Conservation (phyloP, 2,888 invertebrate species). For the Melieria crassipennis region DNA sequence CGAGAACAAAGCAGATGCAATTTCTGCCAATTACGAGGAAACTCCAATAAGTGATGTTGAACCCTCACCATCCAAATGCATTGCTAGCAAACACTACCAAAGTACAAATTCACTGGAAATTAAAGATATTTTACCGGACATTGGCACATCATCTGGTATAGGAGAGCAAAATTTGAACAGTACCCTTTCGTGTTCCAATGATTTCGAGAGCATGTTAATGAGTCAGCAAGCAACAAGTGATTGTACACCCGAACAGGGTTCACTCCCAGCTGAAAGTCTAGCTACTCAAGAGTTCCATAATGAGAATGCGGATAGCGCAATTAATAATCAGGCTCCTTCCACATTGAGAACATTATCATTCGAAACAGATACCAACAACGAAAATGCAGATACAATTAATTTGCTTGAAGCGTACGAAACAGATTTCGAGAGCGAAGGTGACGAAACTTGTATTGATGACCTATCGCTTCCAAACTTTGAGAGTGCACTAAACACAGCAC, state of each 20-base stretch:
- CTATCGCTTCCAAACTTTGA: conserved; percentile 55
- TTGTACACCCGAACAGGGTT: conserved; percentile 13
- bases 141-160: not conserved
- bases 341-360: no score
- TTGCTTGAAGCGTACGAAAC: conserved; percentile 39
- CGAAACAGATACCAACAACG: conserved; percentile 5
- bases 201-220: conserved; percentile 42
- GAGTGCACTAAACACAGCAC: conserved; percentile 44
- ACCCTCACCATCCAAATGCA: conserved; percentile 39
- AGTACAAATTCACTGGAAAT: conserved; percentile 2
- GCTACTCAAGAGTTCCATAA: no score
- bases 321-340: no score
- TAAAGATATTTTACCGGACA: not conserved
- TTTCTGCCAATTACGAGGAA: conserved; percentile 43
- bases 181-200: conserved; percentile 40
- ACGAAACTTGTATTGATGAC: conserved; percentile 54
- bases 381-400: conserved; percentile 33
- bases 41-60: conserved; percentile 39
- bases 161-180: conserved; percentile 37
- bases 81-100: conserved; percentile 36
- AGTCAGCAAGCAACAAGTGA: conserved; percentile 42
- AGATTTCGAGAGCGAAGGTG: conserved; percentile 46
- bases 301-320: no score
- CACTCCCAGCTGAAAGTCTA: no score
- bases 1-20: conserved; percentile 37